Base-by-base conservation (phyloP, 2,113 vertebrate species). In the Cercopithecus mona region DNA sequence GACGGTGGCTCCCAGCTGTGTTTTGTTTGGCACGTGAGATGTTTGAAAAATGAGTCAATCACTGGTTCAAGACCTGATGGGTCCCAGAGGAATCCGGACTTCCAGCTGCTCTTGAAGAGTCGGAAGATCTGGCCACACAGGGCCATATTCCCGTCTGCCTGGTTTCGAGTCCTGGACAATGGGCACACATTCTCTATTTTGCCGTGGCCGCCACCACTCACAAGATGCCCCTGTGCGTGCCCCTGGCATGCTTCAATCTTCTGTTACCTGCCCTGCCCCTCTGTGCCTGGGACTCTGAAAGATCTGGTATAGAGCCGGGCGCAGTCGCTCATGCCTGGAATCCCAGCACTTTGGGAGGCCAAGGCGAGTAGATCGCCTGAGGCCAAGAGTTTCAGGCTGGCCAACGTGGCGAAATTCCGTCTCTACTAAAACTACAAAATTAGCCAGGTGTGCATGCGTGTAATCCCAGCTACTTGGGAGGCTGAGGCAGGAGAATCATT, bases 191-290 rank as follows among this genome's bases (percentile, higher is more conserved):
- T 16, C 4, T 55, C 0, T 45, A 0, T 38, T 81, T 22, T 4
- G 4, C 22, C 1, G 6, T 32, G 57, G 25, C 16, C 35, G 12
- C 4, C 12, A 20, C 20, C n/a, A 6, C 45, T 35, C 52, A 17
- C 32, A 8, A 0, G 3, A 2, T 10, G 3, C 22, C n/a, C 0
- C 1, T 3, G 2, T n/a, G 40, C 0, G 0, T 43, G 8, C 13
- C 30, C 6, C 2, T 0, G 2, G 57, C 38, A 11, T 35, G 14
- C 18, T 45, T 52, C 48, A n/a, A 45, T 70, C 59, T 64, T 35
- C 0, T 80, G 75, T 48, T 45, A 27, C 79, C 30, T 16, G 16
- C 16, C 10, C 52, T 40, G 40, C 22, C 45, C 48, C 1, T 35
- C 7, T 3, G 10, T 50, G 50, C 23, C 23, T 16, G 1, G 20